A percentile compares a stretch with the other conserved stretches of the same genome.
Evolutionary conservation across 1,140 invertebrate genomes (phyloP).

Genomic region (Dufourea novaeangliae): DNA sequence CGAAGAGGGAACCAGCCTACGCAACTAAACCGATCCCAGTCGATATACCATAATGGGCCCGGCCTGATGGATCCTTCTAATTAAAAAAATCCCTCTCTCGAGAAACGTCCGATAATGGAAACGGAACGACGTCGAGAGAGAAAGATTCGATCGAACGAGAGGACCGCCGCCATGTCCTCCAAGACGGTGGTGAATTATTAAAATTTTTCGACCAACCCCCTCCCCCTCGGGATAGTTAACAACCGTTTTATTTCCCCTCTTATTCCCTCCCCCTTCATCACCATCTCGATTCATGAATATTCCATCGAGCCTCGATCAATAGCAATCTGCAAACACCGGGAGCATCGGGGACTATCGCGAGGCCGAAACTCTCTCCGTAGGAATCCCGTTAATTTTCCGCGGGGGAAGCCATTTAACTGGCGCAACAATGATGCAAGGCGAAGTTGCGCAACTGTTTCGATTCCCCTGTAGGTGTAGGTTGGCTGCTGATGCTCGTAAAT

Average conservation of each 20-base stretch:
- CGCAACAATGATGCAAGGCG: background rate
- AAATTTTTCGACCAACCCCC: no score
- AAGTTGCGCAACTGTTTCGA: conserved; percentile 14
- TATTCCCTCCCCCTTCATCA: no score
- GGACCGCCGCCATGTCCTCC: no score
- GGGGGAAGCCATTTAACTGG: background rate
- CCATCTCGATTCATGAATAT: background rate
- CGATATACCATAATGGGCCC: conserved; percentile 27
- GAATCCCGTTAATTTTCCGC: conserved; percentile 10
- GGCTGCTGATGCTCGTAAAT: conserved; percentile 6
- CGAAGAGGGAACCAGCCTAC: conserved; percentile 15
- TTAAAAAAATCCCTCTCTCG: conserved; percentile 32
- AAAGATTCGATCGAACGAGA: no score
- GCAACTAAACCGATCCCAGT: background rate
- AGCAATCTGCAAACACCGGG: background rate
- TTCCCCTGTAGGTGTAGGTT: background rate
- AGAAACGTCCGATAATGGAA: background rate
- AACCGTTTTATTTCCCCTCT: no score
- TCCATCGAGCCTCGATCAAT: background rate
- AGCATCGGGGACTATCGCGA: background rate
- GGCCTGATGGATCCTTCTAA: conserved; percentile 23
- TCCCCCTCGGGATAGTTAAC: no score
- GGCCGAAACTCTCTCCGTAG: background rate
- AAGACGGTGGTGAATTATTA: no score
- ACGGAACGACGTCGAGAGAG: no score